phyloP scores from a whole-genome alignment of 2,113 vertebrate genomes.

The Lota lota region DNA sequence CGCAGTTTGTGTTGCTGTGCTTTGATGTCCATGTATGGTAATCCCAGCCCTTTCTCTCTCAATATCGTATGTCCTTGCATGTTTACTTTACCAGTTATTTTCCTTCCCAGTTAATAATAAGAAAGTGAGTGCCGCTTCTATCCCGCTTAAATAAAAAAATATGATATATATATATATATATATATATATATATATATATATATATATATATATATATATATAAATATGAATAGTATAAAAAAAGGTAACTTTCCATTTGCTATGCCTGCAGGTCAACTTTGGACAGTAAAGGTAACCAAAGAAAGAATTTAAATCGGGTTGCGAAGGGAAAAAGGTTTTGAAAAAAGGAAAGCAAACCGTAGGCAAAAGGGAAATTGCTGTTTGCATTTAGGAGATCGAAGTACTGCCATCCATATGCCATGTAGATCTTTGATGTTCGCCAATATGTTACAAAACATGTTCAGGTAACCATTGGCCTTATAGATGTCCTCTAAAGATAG shows the following conservation, averaged over 20 bases:
- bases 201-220: background rate
- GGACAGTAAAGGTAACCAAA: conserved; percentile 80
- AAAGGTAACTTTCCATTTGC: conserved; percentile 37
- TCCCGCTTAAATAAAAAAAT: conserved; percentile 33
- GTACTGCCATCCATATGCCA: conserved; percentile 79
- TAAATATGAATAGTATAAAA: conserved; percentile 13
- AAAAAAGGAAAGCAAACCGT: conserved; percentile 24
- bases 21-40: conserved; percentile 64
- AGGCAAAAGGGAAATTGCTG: conserved; percentile 47
- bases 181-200: no score
- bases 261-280: conserved; percentile 70
- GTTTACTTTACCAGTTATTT: conserved; percentile 62
- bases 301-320: conserved; percentile 65
- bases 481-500: conserved; percentile 82
- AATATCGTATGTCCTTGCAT: conserved; percentile 57
- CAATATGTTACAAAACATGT: conserved; percentile 82
- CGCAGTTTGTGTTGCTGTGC: conserved; percentile 74
- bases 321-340: conserved; percentile 41
- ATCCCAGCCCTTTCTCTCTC: conserved; percentile 42
- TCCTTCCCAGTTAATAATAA: conserved; percentile 36
- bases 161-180: no score
- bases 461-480: conserved; percentile 97
- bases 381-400: conserved; percentile 67
- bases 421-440: conserved; percentile 80
- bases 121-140: conserved; percentile 42